phyloP scores from a whole-genome alignment of 2,888 invertebrate genomes.

The Hirtodrosophila alboralis region DNA sequence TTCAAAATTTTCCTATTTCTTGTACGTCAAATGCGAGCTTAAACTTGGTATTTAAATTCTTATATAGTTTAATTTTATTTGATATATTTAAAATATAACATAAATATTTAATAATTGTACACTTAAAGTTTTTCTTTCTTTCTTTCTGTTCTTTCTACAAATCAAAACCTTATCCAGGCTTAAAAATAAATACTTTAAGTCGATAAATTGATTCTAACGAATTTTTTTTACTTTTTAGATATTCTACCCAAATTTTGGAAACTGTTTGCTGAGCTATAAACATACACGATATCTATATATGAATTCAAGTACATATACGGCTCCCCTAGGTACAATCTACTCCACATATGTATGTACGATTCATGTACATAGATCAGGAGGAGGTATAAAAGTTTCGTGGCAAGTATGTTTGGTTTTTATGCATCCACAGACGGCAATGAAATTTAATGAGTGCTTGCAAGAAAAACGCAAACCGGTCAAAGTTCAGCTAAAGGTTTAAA shows the following conservation, averaged over 20 bases:
- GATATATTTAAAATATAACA: too few species aligned
- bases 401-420: conserved; percentile 44
- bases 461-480: conserved; percentile 29
- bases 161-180: too few species aligned
- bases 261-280: neutral
- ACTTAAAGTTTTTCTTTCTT: too few species aligned
- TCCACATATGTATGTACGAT: conserved; percentile 19
- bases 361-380: conserved; percentile 23
- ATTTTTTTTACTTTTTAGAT: neutral
- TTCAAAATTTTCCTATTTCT: too few species aligned
- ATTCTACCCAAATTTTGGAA: neutral
- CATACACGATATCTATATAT: conserved; percentile 1
- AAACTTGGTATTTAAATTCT: too few species aligned
- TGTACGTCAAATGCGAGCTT: too few species aligned
- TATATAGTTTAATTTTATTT: too few species aligned
- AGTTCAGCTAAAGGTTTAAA: conserved; percentile 35
- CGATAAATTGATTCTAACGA: too few species aligned
- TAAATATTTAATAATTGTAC: too few species aligned
- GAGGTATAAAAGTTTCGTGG: conserved; percentile 30
- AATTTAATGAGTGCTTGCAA: conserved; percentile 46
- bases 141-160: too few species aligned
- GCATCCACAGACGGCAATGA: conserved; percentile 50
- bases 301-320: conserved; percentile 4
- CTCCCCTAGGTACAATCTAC: conserved; percentile 38
- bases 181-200: too few species aligned